Evolutionary conservation across 2,888 invertebrate species (phyloP).

Genomic region (Bruchidius siliquastri): DNA sequence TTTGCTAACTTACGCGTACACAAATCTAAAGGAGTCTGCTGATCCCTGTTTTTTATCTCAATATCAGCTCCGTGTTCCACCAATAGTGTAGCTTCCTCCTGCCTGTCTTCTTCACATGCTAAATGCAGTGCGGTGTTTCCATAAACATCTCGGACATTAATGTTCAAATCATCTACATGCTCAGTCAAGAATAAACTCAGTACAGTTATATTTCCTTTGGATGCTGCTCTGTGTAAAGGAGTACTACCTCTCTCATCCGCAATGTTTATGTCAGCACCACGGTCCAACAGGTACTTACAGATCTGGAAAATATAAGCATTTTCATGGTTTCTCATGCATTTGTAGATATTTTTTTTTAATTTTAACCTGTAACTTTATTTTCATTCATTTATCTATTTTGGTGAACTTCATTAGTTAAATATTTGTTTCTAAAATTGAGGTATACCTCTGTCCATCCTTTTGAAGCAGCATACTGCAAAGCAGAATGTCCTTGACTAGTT

Average conservation of each 20-base stretch:
- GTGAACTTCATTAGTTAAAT: too few species aligned
- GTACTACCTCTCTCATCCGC: slow-evolving; percentile 65
- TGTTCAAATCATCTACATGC: slow-evolving; percentile 49
- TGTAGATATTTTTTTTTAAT: too few species aligned
- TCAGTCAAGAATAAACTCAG: slow-evolving; percentile 60
- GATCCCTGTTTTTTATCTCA: slow-evolving; percentile 59
- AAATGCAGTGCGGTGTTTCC: slow-evolving; percentile 78
- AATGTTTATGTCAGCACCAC: slow-evolving; percentile 66
- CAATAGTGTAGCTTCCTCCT: slow-evolving; percentile 61
- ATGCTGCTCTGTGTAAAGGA: slow-evolving; percentile 75
- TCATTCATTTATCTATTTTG: too few species aligned
- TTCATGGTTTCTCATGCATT: too few species aligned
- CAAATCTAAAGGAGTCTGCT: slow-evolving; percentile 62
- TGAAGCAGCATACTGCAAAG: slow-evolving; percentile 81
- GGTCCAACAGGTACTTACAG: slow-evolving; percentile 59
- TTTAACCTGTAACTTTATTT: too few species aligned
- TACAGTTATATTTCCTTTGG: slow-evolving; percentile 65
- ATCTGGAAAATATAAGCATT: slow-evolving; percentile 52
- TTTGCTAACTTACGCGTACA: slow-evolving; percentile 33
- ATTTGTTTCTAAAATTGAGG: slow-evolving; percentile 3
- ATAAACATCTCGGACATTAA: slow-evolving; percentile 62
- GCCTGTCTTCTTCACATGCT: slow-evolving; percentile 75
- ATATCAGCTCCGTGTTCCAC: slow-evolving; percentile 61
- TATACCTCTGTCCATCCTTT: slow-evolving; percentile 71
- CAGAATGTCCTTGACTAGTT: slow-evolving; percentile 70